These are phyloP conservation scores for Netelia virgata DNA, from an alignment of 2,888 invertebrate species.

Conservation along the genomic window DNA sequence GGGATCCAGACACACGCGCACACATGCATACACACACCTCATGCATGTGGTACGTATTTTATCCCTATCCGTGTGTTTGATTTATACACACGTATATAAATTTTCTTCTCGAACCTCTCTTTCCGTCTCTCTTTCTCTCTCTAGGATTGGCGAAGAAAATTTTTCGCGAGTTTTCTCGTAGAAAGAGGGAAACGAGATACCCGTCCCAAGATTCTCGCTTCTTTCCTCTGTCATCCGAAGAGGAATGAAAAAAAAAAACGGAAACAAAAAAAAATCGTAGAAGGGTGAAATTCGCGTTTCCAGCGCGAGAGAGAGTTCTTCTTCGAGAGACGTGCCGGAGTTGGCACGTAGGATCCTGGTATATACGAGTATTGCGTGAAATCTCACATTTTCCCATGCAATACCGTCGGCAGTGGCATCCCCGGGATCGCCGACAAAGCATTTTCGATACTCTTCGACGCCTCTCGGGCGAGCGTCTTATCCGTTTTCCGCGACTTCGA, in stretches of 20 bases:
- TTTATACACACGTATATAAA: background rate
- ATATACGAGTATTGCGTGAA: slow-evolving; percentile 49
- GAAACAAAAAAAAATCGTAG: slow-evolving; percentile 27
- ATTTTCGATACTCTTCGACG: slow-evolving; percentile 70
- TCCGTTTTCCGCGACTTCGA: slow-evolving; percentile 15
- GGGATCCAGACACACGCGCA: background rate
- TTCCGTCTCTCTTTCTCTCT: background rate
- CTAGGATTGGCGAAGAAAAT: slow-evolving; percentile 40
- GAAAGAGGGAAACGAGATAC: slow-evolving; percentile 49
- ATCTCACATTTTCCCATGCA: slow-evolving; percentile 63
- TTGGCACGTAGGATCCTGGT: background rate
- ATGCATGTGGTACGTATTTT: background rate
- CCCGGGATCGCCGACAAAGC: slow-evolving; percentile 66
- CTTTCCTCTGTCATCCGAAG: slow-evolving; percentile 34
- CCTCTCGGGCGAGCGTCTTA: slow-evolving; percentile 41
- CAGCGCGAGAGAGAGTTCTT: slow-evolving; percentile 7
- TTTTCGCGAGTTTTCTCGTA: slow-evolving; percentile 64
- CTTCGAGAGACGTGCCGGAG: slow-evolving; percentile 6
- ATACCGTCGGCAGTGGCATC: slow-evolving; percentile 19
- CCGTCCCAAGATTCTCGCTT: slow-evolving; percentile 24
- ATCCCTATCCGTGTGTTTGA: slow-evolving; percentile 2
- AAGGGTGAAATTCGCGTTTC: slow-evolving; percentile 56
- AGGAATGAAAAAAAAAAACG: slow-evolving; percentile 24
- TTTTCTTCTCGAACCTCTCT: no score
- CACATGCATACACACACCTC: slow-evolving; percentile 9